phyloP scores from a whole-genome alignment of 2,113 vertebrate genomes.

The Mystacornis crossleyi region DNA sequence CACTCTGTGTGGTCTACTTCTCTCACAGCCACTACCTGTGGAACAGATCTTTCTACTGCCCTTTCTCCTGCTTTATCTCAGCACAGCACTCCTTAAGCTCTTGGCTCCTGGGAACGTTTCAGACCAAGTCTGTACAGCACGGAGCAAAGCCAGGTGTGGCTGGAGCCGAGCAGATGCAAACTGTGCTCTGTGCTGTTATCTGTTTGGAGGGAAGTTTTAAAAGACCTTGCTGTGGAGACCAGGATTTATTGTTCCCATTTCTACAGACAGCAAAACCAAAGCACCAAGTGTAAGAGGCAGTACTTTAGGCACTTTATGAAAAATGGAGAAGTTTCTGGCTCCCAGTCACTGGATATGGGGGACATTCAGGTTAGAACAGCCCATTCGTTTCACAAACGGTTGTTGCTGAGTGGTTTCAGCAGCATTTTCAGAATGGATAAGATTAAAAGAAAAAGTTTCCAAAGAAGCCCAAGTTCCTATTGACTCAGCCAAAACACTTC shows the following conservation, averaged over 20 bases:
- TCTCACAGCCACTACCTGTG: not conserved
- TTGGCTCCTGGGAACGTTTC: not conserved
- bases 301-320: not conserved
- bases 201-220: not conserved
- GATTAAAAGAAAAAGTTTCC: not conserved
- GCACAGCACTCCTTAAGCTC: not conserved
- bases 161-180: not conserved
- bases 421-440: not conserved
- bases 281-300: not conserved
- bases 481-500: not conserved
- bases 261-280: not conserved
- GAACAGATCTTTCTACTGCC: not conserved
- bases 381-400: not conserved
- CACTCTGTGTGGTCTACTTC: not conserved
- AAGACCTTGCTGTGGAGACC: not conserved
- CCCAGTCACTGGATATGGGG: not conserved
- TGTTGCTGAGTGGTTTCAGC: not conserved
- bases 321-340: not conserved
- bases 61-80: not conserved
- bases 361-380: not conserved
- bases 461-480: not conserved
- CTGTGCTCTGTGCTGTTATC: not conserved
- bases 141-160: not conserved
- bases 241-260: constrained; percentile 12
- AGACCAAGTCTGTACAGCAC: not conserved